phyloP scores from a whole-genome alignment of 30 jellyfish, hydroid and myxozoan genomes.

The Mastigias papua region DNA sequence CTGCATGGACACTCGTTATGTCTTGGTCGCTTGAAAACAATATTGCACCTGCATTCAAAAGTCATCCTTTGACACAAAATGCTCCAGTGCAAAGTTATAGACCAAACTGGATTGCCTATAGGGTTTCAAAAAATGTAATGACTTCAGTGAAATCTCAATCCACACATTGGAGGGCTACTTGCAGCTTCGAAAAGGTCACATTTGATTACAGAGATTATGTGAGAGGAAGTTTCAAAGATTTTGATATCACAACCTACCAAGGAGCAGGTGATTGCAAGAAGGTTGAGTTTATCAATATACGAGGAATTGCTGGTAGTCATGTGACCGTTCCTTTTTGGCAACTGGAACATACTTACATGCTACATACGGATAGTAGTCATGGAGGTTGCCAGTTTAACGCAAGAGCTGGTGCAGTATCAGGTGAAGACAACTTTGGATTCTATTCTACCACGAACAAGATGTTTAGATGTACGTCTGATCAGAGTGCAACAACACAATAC shows the following conservation, averaged over 20 bases:
- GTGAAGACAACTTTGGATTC: not conserved
- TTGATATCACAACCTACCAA: not conserved
- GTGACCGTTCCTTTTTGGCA: not conserved
- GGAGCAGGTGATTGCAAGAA: conserved; percentile 6
- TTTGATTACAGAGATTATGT: conserved; percentile 17
- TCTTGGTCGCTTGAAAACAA: conserved; percentile 18
- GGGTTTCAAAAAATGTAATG: not conserved
- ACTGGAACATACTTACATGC: not conserved
- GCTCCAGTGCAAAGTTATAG: not conserved
- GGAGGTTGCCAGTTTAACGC: conserved; percentile 7
- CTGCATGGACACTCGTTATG: conserved; percentile 38
- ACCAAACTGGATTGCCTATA: conserved; percentile 37
- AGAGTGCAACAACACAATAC: not conserved
- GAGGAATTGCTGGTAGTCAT: conserved; percentile 4
- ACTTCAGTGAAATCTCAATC: not conserved
- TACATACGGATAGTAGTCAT: not conserved
- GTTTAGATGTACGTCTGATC: not conserved
- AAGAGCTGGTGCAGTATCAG: not conserved
- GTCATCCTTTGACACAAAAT: not conserved
- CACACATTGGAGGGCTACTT: conserved; percentile 15
- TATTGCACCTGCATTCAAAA: not conserved
- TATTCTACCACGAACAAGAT: not conserved
- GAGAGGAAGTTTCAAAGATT: conserved; percentile 11
- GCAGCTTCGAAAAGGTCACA: not conserved
- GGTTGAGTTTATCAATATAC: conserved; percentile 1